Evolutionary conservation across 2,888 invertebrate species (phyloP), one percentile per base, ranked within the genome.

Genomic region (Polylopha cassiicola): DNA sequence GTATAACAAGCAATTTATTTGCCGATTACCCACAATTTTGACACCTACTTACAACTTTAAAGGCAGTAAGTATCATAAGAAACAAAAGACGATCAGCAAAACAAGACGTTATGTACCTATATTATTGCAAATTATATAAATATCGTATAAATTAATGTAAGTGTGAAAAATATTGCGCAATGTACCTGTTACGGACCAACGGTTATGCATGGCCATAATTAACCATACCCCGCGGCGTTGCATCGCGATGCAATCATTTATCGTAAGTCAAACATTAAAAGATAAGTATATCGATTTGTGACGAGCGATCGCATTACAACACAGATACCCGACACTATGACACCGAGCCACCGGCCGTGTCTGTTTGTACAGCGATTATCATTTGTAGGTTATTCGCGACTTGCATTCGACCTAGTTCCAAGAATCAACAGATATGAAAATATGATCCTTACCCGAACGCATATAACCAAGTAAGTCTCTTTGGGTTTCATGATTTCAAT

Each of bases 261-360:
- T 82, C 73, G 61, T 67, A 66, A 75, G 61, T 72, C 71, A 73
- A 73, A 72, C 61, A 68, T 51, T 54, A 58, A 33, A 52, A 70
- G 73, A 75, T 77, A 78, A 78, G 64, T 58, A 67, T 79, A 80
- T 77, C 73, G 73, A 75, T 73, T 75, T 61, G 65, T 73, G 74
- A 64, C 68, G 58, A 58, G 47, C 58, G 73, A 77, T 79, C 73
- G 61, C 61, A 69, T 80, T 78, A 73, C 80, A 65, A 77, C 61
- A 74, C 51, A 53, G 61, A 53, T 62, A 75, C 57, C 57, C 64
- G 68, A 76, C 69, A 72, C 70, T 62, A 55, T 63, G 73, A 72
- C 72, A 72, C 69, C 70, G 70, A 73, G 66, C 73, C 73, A 72
- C 72, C 65, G 61, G 60, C 65, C 53, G 54, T 51, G 61, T 59